Evolutionary conservation across 2,888 invertebrate species (phyloP).

Genomic region (Apotomis betuletana): DNA sequence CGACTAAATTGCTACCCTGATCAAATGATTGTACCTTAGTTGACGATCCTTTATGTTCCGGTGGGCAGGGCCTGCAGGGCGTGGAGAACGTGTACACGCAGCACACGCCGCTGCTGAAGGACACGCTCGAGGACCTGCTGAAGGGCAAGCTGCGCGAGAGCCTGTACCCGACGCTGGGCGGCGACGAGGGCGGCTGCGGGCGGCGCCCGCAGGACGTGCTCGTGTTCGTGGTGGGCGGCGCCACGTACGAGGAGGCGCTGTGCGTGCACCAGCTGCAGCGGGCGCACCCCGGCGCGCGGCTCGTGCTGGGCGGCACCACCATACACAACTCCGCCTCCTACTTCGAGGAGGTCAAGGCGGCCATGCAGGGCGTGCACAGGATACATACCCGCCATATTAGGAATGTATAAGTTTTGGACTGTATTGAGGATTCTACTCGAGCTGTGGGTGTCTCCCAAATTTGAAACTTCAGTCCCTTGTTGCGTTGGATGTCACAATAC

Average conservation of each 20-base stretch:
- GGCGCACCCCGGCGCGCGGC: constrained; percentile 87
- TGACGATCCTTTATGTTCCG: not conserved
- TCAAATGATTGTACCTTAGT: not conserved
- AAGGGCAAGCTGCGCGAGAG: constrained; percentile 95
- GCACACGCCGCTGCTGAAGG: constrained; percentile 95
- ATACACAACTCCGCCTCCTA: constrained; percentile 95
- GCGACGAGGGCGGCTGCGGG: constrained; percentile 76
- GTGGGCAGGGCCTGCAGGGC: constrained; percentile 90
- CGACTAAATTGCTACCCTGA: no score
- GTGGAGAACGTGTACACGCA: constrained; percentile 99
- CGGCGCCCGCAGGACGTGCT: constrained; percentile 95
- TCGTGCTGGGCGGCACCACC: constrained; percentile 95
- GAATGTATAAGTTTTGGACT: constrained; percentile 59
- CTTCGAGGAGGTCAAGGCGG: constrained; percentile 88
- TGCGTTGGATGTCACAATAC: no score
- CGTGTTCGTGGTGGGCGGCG: constrained; percentile 97
- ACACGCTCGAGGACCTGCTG: constrained; percentile 94
- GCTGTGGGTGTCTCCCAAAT: no score
- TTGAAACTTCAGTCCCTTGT: no score
- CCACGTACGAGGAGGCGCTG: constrained; percentile 97
- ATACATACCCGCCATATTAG: constrained; percentile 84
- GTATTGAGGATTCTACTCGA: no score
- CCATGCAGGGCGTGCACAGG: constrained; percentile 86
- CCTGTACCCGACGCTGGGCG: constrained; percentile 92
- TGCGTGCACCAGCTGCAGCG: constrained; percentile 90